Conservation (phyloP, 2,888 invertebrate species). For the Bursaphelenchus okinawaensis region DNA sequence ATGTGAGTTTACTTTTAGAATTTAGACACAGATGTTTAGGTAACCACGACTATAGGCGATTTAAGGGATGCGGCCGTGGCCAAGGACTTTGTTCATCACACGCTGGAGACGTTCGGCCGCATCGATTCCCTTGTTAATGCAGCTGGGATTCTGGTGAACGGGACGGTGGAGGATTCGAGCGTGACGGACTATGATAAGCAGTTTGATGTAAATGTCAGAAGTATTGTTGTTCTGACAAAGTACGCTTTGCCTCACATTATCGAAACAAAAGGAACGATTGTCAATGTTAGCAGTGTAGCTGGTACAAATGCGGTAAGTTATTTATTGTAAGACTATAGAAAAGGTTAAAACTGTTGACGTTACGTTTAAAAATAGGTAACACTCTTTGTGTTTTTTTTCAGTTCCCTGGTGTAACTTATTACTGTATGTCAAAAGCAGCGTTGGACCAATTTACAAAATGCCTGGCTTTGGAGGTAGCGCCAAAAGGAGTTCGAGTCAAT, state of each 20-base stretch:
- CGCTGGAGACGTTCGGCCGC: conserved; percentile 40
- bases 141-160: conserved; percentile 50
- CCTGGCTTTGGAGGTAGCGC: conserved; percentile 71
- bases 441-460: conserved; percentile 91
- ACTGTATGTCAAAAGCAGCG: conserved; percentile 82
- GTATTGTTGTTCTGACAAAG: conserved; percentile 48
- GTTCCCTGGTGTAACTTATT: conserved; percentile 82
- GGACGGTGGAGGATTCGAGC: conserved; percentile 31
- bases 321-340: not conserved
- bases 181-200: conserved; percentile 69
- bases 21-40: conserved; percentile 32
- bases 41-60: conserved; percentile 59
- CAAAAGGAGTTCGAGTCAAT: conserved; percentile 73
- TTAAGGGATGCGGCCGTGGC: conserved; percentile 44
- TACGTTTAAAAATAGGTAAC: not conserved
- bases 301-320: conserved; percentile 70
- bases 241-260: conserved; percentile 49
- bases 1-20: conserved; percentile 12
- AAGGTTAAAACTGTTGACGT: not conserved
- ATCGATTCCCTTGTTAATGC: conserved; percentile 51
- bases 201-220: conserved; percentile 73
- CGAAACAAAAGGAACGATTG: conserved; percentile 70
- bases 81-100: conserved; percentile 37
- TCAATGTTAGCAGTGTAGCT: conserved; percentile 79
- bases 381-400: conserved; percentile 37